Evolutionary conservation across 1,140 invertebrate genomes (phyloP).

Genomic region (Meloidogyne exigua): DNA sequence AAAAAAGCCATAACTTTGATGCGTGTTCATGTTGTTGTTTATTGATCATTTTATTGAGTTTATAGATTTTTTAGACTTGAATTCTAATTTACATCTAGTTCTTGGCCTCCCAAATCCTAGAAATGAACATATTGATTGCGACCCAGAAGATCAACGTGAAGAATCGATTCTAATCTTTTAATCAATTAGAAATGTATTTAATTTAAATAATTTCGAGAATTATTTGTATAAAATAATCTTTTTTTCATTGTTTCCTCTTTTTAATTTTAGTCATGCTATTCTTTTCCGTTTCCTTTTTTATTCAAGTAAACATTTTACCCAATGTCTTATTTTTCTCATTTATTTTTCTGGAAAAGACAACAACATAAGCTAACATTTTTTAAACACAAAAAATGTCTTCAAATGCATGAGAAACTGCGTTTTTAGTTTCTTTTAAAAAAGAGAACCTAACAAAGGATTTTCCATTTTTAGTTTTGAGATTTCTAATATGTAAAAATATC

Average conservation of each 20-base stretch:
- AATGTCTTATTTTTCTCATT: background rate
- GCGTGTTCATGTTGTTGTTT: too few species aligned
- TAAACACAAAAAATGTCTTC: background rate
- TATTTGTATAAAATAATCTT: background rate
- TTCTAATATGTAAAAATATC: too few species aligned
- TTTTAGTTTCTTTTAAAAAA: background rate
- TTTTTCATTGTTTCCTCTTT: background rate
- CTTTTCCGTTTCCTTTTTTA: background rate
- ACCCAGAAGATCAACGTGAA: too few species aligned
- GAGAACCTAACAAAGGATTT: background rate
- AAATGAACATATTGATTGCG: too few species aligned
- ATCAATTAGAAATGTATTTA: too few species aligned
- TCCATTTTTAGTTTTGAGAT: background rate
- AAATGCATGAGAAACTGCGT: slow-evolving; percentile 1
- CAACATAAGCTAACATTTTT: background rate
- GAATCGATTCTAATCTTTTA: too few species aligned
- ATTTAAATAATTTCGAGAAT: too few species aligned
- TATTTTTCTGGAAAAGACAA: background rate
- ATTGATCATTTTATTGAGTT: too few species aligned
- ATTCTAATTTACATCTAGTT: too few species aligned
- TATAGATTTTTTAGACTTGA: too few species aligned
- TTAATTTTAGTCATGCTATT: background rate
- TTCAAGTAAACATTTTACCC: background rate
- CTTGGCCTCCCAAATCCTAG: too few species aligned
- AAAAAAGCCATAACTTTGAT: too few species aligned